A percentile compares a stretch with the other conserved stretches of the same genome.
phyloP scores from a whole-genome alignment of 2,888 invertebrate genomes.

The Digitonthophagus gazella region DNA sequence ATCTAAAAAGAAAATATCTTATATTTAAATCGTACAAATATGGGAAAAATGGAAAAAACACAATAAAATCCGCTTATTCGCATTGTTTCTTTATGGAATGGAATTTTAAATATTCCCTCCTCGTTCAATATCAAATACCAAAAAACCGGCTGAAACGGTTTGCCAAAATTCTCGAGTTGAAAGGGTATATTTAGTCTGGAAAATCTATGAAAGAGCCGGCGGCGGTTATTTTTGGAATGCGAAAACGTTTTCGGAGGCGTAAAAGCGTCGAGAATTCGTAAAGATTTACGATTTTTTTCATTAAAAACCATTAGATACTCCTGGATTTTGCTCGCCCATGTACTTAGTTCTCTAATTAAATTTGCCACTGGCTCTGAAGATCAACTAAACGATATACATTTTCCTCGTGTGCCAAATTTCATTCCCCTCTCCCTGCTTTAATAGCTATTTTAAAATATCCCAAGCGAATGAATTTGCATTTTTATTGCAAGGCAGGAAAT shows the following conservation, averaged over 20 bases:
- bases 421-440: background rate
- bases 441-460: background rate
- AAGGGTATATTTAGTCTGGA: background rate
- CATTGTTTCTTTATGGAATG: background rate
- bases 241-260: background rate
- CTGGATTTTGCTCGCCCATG: background rate
- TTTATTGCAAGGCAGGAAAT: too few relatives aligned
- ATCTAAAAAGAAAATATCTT: constrained; percentile 13
- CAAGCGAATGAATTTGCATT: background rate
- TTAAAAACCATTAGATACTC: too few relatives aligned
- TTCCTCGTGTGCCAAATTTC: background rate
- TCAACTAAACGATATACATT: background rate
- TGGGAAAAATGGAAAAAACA: background rate
- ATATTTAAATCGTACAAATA: constrained; percentile 2
- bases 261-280: too few relatives aligned
- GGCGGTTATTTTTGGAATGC: background rate
- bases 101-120: background rate
- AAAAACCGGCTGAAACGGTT: background rate
- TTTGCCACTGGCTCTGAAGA: background rate
- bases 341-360: background rate
- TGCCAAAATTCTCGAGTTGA: background rate
- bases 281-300: too few relatives aligned
- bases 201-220: background rate
- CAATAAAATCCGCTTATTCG: too few relatives aligned
- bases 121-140: background rate